Percentiles rank a stretch among this genome's conserved stretches.
Evolutionary conservation across 2,888 invertebrate species (phyloP).

Genomic region (Girardia tigrina): DNA sequence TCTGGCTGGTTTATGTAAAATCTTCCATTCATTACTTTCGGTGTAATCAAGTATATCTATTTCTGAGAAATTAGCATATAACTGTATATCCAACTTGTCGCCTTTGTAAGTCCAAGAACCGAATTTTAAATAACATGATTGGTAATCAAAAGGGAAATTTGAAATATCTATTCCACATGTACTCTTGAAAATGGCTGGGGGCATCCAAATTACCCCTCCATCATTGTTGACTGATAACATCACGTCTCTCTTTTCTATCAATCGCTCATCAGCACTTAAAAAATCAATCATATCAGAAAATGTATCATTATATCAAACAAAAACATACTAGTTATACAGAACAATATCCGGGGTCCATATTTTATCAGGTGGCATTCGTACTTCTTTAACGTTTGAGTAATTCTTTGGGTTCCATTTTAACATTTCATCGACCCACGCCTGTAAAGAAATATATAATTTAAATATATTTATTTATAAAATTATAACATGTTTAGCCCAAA

Average conservation of each 20-base stretch:
- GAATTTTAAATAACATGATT: constrained; percentile 49
- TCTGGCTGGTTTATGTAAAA: constrained; percentile 42
- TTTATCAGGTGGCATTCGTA: constrained; percentile 43
- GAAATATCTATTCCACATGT: constrained; percentile 48
- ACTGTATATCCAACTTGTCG: constrained; percentile 34
- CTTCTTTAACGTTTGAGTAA: constrained; percentile 42
- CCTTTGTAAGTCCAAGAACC: constrained; percentile 39
- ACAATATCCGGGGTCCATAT: constrained; percentile 49
- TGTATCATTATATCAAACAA: neutral
- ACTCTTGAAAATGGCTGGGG: constrained; percentile 47
- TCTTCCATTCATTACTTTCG: constrained; percentile 48
- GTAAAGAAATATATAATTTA: constrained; percentile 34
- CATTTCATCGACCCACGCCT: constrained; percentile 46
- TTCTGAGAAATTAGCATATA: constrained; percentile 35
- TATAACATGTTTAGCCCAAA: neutral
- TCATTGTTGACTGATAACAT: constrained; percentile 42
- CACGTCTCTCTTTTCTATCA: constrained; percentile 47
- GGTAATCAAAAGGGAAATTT: constrained; percentile 49
- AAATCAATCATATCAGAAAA: no score
- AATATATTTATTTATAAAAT: neutral
- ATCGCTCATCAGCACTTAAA: constrained; percentile 48
- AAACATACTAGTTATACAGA: constrained; percentile 46
- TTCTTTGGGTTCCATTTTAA: constrained; percentile 44
- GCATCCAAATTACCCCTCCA: constrained; percentile 44
- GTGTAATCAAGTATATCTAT: constrained; percentile 42